Conservation (phyloP, 2,888 invertebrate genomes). For the Orthosia incerta region DNA sequence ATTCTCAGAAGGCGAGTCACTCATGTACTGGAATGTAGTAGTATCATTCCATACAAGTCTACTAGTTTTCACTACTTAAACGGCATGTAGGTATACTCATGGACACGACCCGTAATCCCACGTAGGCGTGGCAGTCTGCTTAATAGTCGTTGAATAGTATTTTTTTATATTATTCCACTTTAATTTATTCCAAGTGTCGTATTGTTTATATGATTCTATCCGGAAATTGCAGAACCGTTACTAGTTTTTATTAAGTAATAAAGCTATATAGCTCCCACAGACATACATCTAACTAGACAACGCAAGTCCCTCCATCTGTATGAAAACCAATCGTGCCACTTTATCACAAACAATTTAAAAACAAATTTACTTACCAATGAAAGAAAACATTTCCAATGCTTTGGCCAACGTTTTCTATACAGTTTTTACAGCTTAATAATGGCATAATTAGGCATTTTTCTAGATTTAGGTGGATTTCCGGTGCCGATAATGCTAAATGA, state of each 20-base stretch:
- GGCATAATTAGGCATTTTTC: no score
- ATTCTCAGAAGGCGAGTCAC: slow-evolving; percentile 39
- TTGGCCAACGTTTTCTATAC: no score
- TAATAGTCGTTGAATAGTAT: slow-evolving; percentile 31
- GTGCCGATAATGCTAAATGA: no score
- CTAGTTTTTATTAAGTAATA: slow-evolving; percentile 19
- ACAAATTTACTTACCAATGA: no score
- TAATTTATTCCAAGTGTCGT: slow-evolving; percentile 40
- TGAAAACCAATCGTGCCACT: no score
- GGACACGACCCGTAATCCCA: slow-evolving; percentile 63
- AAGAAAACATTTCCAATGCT: no score
- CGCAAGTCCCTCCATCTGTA: no score
- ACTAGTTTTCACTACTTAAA: slow-evolving; percentile 59
- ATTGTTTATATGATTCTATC: slow-evolving; percentile 38
- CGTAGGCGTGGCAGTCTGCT: slow-evolving; percentile 58
- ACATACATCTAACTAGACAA: no score
- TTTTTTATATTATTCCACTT: slow-evolving; percentile 39
- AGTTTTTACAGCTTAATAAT: no score
- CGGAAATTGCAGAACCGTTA: slow-evolving; percentile 9
- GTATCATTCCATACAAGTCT: slow-evolving; percentile 54
- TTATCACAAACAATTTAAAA: no score
- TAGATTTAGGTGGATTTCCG: no score
- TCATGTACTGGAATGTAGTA: slow-evolving; percentile 40
- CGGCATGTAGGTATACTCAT: slow-evolving; percentile 57
- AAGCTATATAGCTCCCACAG: slow-evolving; percentile 1